A percentile compares a stretch with the other conserved stretches of the same genome.
These are phyloP conservation scores for Caenorhabditis uteleia DNA, from an alignment of 2,888 invertebrate species.

Conservation along the genomic window DNA sequence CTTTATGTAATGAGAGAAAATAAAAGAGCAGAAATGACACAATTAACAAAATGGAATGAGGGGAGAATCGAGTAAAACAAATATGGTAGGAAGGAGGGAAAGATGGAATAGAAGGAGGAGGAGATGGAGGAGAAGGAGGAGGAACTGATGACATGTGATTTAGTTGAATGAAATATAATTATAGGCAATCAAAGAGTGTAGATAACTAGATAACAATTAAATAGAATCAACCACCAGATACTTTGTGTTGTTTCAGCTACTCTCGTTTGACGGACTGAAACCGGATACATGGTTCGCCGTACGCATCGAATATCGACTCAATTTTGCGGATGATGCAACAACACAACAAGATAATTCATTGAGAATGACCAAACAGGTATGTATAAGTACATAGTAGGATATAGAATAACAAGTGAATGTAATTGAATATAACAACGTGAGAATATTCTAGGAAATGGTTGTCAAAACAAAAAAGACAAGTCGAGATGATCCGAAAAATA, in stretches of 20 bases:
- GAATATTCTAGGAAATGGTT: slow-evolving; percentile 50
- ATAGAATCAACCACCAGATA: no score
- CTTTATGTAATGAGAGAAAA: no score
- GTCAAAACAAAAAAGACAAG: slow-evolving; percentile 48
- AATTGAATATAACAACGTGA: neutral
- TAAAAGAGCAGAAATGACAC: no score
- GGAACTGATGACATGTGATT: slow-evolving; percentile 10
- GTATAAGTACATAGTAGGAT: neutral
- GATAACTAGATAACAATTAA: no score
- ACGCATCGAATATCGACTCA: slow-evolving; percentile 64
- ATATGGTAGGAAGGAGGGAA: slow-evolving; percentile 15
- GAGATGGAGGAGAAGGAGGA: slow-evolving; percentile 7
- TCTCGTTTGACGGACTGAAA: slow-evolving; percentile 65
- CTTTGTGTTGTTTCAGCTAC: slow-evolving; percentile 56
- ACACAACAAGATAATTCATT: slow-evolving; percentile 12
- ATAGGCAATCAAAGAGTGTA: neutral
- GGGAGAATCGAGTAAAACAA: slow-evolving; percentile 31
- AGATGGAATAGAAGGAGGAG: neutral
- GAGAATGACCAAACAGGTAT: slow-evolving; percentile 49
- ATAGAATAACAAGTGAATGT: neutral
- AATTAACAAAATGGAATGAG: neutral
- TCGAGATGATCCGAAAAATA: slow-evolving; percentile 43
- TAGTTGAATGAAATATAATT: slow-evolving; percentile 10
- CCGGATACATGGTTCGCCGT: slow-evolving; percentile 66
- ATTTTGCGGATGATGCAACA: slow-evolving; percentile 51